Evolutionary conservation across 2,797 vertebrate genomes (phyloP).

Genomic region (Psittacula derbiana): DNA sequence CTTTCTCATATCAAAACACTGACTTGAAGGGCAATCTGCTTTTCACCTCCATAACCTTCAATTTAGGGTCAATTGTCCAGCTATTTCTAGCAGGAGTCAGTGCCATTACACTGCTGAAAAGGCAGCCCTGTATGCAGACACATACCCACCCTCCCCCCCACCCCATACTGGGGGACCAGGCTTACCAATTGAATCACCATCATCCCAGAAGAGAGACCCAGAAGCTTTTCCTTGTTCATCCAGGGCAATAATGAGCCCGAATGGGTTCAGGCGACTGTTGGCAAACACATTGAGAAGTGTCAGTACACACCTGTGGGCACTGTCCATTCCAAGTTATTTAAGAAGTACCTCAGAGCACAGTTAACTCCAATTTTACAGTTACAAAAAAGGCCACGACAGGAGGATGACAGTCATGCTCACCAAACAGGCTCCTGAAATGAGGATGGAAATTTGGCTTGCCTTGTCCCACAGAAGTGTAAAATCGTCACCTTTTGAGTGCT

Average conservation of each 20-base stretch:
- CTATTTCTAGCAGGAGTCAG: not conserved
- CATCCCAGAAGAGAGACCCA: constrained; percentile 68
- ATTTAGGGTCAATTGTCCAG: not conserved
- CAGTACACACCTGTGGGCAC: not conserved
- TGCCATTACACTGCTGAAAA: not conserved
- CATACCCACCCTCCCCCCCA: not conserved
- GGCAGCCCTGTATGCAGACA: not conserved
- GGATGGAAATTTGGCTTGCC: not conserved
- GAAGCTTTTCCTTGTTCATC: constrained; percentile 43
- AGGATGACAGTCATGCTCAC: not conserved
- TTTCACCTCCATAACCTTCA: not conserved
- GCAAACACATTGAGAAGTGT: not conserved
- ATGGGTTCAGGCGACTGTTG: constrained; percentile 53
- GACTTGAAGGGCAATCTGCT: not conserved
- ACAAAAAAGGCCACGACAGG: not conserved
- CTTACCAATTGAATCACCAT: constrained; percentile 62
- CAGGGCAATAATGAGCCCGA: constrained; percentile 49
- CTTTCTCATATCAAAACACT: not conserved
- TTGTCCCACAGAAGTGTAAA: not conserved
- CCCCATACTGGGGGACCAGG: not conserved
- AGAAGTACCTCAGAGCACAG: not conserved
- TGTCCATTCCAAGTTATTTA: not conserved
- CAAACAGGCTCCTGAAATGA: not conserved
- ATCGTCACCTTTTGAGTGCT: not conserved
- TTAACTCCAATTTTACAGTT: not conserved